A percentile compares a stretch with the other conserved stretches of the same genome.
phyloP scores from a whole-genome alignment of 2,113 vertebrate species.

The Hemiscyllium ocellatum region DNA sequence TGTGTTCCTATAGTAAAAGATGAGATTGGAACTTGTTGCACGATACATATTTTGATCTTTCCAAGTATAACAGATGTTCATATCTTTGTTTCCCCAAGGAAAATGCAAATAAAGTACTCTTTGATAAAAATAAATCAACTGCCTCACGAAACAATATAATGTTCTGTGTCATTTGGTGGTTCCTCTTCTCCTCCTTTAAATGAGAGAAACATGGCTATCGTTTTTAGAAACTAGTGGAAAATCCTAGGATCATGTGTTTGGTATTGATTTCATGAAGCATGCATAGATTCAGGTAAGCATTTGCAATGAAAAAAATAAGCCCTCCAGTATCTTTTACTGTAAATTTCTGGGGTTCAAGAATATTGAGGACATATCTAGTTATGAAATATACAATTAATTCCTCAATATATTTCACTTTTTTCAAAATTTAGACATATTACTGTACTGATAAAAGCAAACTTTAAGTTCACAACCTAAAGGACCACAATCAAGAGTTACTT shows the following conservation, averaged over 20 bases:
- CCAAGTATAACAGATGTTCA: background rate
- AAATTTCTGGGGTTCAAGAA: background rate
- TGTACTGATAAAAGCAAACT: background rate
- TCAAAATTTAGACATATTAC: background rate
- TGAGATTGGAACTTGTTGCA: background rate
- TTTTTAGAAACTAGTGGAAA: background rate
- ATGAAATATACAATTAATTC: background rate
- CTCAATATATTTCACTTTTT: background rate
- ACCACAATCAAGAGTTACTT: background rate
- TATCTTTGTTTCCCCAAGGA: background rate
- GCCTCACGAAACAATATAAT: background rate
- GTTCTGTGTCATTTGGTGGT: background rate
- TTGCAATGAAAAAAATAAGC: background rate
- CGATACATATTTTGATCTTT: background rate
- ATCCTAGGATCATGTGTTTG: background rate
- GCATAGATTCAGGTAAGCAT: background rate
- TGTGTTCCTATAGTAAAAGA: background rate
- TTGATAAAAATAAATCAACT: background rate
- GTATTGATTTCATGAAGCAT: background rate
- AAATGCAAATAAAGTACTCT: background rate
- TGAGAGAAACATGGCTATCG: background rate
- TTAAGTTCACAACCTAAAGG: background rate
- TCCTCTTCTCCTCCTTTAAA: background rate
- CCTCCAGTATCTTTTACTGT: background rate
- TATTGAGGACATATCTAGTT: background rate